Percentiles rank a stretch among this genome's conserved stretches.
These are phyloP conservation scores for Mesitornis unicolor DNA, from an alignment of 2,113 vertebrate species.

Conservation along the genomic window DNA sequence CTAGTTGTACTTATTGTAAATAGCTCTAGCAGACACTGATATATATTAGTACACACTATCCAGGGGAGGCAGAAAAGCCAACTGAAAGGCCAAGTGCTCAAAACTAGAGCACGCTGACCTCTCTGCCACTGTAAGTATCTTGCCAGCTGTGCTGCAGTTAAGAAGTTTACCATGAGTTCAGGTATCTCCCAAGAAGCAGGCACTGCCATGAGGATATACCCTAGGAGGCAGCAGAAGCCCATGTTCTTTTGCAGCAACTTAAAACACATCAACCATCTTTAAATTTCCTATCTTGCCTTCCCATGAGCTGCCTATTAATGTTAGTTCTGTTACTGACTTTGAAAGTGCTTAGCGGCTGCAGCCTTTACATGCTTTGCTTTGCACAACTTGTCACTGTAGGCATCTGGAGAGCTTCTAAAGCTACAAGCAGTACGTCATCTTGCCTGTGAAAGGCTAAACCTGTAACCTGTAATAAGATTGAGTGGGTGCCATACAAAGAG, in stretches of 20 bases:
- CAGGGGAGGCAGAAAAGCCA: not conserved
- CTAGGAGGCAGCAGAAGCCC: slow-evolving; percentile 57
- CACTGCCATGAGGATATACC: not conserved
- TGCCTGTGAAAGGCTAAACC: not conserved
- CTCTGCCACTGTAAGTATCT: fast-evolving
- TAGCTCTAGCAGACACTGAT: not conserved
- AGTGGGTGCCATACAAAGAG: not conserved
- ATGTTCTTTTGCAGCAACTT: not conserved
- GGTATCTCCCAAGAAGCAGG: not conserved
- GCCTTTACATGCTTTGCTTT: not conserved
- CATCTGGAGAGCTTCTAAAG: not conserved
- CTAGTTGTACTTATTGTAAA: not conserved
- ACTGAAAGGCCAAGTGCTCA: not conserved
- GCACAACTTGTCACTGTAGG: fast-evolving
- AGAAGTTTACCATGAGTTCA: not conserved
- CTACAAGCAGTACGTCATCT: not conserved
- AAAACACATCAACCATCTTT: fast-evolving
- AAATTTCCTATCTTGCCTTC: not conserved
- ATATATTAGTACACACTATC: not conserved
- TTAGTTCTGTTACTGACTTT: not conserved
- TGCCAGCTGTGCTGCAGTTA: not conserved
- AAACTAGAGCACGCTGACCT: not conserved
- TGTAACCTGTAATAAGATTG: not conserved
- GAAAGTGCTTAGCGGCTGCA: not conserved
- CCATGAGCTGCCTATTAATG: not conserved